A percentile compares a stretch with the other conserved stretches of the same genome.
Conservation (phyloP, 2,888 invertebrate genomes). For the Diarsia mendica region DNA sequence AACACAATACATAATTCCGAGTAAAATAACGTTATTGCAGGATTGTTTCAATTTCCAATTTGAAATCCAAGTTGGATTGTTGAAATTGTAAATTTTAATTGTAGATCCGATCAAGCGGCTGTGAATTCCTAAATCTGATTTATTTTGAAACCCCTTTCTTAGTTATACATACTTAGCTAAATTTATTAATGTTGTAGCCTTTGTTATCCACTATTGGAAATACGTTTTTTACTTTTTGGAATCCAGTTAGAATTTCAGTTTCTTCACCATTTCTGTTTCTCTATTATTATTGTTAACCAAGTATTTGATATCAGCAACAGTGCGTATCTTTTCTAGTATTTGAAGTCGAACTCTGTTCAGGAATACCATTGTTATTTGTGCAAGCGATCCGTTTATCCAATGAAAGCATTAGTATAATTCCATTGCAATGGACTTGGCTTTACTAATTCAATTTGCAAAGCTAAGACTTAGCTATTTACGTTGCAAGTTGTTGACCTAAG, state of each 20-base stretch:
- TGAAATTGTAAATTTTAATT: conserved; percentile 45
- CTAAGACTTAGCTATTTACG: conserved; percentile 69
- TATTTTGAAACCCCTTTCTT: background rate
- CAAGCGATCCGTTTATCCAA: conserved; percentile 70
- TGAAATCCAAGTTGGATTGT: conserved; percentile 36
- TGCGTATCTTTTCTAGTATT: background rate
- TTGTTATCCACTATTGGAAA: background rate
- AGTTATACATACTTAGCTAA: background rate
- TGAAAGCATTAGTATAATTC: conserved; percentile 74
- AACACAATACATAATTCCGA: conserved; percentile 14
- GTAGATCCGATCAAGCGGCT: background rate
- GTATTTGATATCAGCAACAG: background rate
- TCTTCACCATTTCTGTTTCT: background rate
- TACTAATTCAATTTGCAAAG: conserved; percentile 84
- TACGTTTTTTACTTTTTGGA: background rate
- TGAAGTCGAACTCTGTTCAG: conserved; percentile 2
- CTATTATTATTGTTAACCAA: background rate
- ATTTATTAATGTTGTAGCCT: background rate
- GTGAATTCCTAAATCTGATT: conserved; percentile 26
- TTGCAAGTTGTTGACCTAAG: conserved; percentile 79
- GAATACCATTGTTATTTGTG: conserved; percentile 24
- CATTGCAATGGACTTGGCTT: conserved; percentile 76
- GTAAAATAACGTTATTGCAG: conserved; percentile 29
- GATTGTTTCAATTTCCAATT: conserved; percentile 44
- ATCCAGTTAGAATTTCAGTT: background rate